phyloP scores from a whole-genome alignment of 2,888 invertebrate species.

The Coelinius sp. region DNA sequence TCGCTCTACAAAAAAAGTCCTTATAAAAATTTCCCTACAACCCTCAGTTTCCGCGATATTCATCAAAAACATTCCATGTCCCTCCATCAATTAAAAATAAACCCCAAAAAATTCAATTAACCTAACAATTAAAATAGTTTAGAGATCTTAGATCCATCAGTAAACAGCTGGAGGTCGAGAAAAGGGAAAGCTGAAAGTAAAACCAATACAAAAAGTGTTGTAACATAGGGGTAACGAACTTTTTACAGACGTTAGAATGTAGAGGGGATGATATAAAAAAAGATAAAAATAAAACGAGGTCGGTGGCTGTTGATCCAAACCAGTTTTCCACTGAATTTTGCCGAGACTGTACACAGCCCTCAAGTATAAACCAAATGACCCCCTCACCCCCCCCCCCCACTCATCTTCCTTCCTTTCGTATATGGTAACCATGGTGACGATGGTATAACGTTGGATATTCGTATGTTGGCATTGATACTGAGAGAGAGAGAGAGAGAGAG shows the following conservation, averaged over 20 bases:
- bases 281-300: constrained; percentile 9
- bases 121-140: neutral
- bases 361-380: constrained; percentile 17
- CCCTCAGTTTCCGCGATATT: too few relatives aligned
- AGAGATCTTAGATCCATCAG: constrained; percentile 57
- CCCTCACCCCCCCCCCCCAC: neutral
- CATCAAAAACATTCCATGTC: neutral
- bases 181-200: constrained; percentile 63
- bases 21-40: too few relatives aligned
- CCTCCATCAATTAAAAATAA: neutral
- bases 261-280: neutral
- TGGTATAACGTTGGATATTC: constrained; percentile 60
- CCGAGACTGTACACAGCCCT: constrained; percentile 61
- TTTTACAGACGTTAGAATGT: constrained; percentile 45
- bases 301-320: constrained; percentile 13
- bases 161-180: constrained; percentile 63
- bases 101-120: neutral
- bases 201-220: constrained; percentile 61
- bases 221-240: constrained; percentile 45
- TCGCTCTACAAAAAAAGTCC: too few relatives aligned
- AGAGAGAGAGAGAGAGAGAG: too few relatives aligned
- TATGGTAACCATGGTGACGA: constrained; percentile 65
- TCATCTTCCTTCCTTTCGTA: constrained; percentile 44
- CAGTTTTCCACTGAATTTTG: constrained; percentile 63
- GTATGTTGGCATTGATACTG: constrained; percentile 45